Evolutionary conservation across 2,888 invertebrate genomes (phyloP), one percentile per base, ranked within the genome.

Genomic region (Mythimna impura): DNA sequence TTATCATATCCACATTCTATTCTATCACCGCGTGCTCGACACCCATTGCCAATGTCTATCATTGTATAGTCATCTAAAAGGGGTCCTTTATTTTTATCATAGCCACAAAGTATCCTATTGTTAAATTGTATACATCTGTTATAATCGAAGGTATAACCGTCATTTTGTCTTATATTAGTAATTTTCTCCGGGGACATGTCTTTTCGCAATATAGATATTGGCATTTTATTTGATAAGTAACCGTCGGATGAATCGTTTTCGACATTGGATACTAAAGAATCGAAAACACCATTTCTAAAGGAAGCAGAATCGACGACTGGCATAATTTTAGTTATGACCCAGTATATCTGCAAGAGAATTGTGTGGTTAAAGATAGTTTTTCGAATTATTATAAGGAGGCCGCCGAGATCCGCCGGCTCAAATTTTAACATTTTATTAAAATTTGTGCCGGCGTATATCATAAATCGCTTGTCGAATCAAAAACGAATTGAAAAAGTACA

Each of bases 1-100:
- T 62, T 75, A 4, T 83, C 63, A 81, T 95, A 95, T 6, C 95
- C 95, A 86, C 95, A 95, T 89, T 95, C 95, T 65, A 95, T 81
- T 84, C 95, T 92, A n/a, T 92, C 90, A 20, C 89, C 90, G 17
- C 91, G 90, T 43, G 88, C 65, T 47, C 85, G 84, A 77, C 95
- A 95, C 2, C 91, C 93, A 66, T 93, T 90, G 8, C 89, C 90
- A 6, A 93, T 57, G 60, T 93, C 86, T 30, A 87, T 71, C 17
- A 86, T 58, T 62, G 83, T 76, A 6, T 88, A 78, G 6, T 83
- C 74, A 34, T 81, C 78, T 71, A 85, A 82, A 12, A 82, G 50
- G 8, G 86, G 70, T 7, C 90, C 92, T 58, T 80, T 82, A 79
- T 95, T 94, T 86, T 91, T 93, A 22, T 94, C 88, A 76, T 95